phyloP scores from a whole-genome alignment of 2,113 vertebrate genomes.

The Oryzias javanicus region DNA sequence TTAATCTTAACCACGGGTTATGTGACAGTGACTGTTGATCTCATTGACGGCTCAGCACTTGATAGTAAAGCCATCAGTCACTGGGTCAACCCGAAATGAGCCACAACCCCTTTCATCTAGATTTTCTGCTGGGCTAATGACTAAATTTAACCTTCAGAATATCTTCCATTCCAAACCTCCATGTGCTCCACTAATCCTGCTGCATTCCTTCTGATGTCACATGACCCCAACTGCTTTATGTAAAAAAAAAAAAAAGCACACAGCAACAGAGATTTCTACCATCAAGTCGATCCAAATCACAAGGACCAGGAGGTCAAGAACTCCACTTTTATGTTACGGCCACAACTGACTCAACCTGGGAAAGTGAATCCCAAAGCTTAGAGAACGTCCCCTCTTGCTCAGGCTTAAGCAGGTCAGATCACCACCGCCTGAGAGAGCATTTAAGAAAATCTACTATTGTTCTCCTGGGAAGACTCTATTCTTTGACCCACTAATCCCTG shows the following conservation, averaged over 20 bases:
- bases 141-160: slow-evolving; percentile 13
- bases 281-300: background rate
- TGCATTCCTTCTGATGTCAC: slow-evolving; percentile 12
- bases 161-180: slow-evolving; percentile 15
- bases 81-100: no score
- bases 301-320: slow-evolving; percentile 14
- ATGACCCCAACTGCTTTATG: slow-evolving; percentile 7
- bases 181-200: slow-evolving; percentile 10
- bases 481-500: slow-evolving; percentile 42
- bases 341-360: slow-evolving; percentile 1
- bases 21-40: background rate
- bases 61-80: no score
- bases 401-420: slow-evolving; percentile 49
- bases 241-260: background rate
- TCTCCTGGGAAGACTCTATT: slow-evolving; percentile 45
- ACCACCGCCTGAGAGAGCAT: slow-evolving; percentile 11
- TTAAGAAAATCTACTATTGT: slow-evolving; percentile 13
- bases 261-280: background rate
- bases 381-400: slow-evolving; percentile 6
- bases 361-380: slow-evolving; percentile 2
- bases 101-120: background rate
- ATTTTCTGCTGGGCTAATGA: background rate
- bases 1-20: slow-evolving; percentile 1
- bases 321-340: slow-evolving; percentile 7
- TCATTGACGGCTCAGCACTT: no score